These are phyloP conservation scores for Iselma pallidipennis DNA, from an alignment of 2,888 invertebrate species.

Conservation along the genomic window DNA sequence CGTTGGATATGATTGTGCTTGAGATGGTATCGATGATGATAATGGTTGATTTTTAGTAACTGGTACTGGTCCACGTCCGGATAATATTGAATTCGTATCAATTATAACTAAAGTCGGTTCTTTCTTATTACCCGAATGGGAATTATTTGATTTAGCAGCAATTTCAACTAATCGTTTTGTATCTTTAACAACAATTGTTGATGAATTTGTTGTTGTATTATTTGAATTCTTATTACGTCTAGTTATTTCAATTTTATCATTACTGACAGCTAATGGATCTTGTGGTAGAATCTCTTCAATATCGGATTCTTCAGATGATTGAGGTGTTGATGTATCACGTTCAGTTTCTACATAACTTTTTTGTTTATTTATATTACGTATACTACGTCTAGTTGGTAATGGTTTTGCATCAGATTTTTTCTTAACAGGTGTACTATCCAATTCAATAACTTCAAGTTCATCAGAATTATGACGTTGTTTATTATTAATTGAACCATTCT, in stretches of 20 bases:
- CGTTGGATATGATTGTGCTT: slow-evolving; percentile 49
- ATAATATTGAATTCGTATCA: slow-evolving; percentile 73
- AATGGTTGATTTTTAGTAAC: slow-evolving; percentile 48
- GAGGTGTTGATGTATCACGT: slow-evolving; percentile 53
- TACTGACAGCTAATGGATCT: slow-evolving; percentile 60
- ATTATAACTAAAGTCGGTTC: slow-evolving; percentile 79
- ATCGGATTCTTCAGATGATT: slow-evolving; percentile 60
- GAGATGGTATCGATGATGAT: slow-evolving; percentile 17
- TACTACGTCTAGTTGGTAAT: slow-evolving; percentile 60
- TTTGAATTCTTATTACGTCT: slow-evolving; percentile 19
- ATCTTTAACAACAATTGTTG: slow-evolving; percentile 67
- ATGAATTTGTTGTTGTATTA: slow-evolving; percentile 13
- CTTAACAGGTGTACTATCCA: slow-evolving; percentile 54
- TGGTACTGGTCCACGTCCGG: slow-evolving; percentile 65
- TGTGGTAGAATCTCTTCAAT: slow-evolving; percentile 66
- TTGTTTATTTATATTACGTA: slow-evolving; percentile 64
- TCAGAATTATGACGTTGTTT: slow-evolving; percentile 9
- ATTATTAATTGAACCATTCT: slow-evolving; percentile 38
- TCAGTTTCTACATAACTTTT: slow-evolving; percentile 55
- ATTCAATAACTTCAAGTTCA: slow-evolving; percentile 42
- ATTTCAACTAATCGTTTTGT: slow-evolving; percentile 73
- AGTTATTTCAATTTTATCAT: slow-evolving; percentile 33
- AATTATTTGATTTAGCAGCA: slow-evolving; percentile 62
- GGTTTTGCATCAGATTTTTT: slow-evolving; percentile 39
- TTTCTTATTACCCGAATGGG: slow-evolving; percentile 61